These are phyloP conservation scores for Mirounga angustirostris DNA, from an alignment of 2,113 vertebrate species.

Conservation along the genomic window DNA sequence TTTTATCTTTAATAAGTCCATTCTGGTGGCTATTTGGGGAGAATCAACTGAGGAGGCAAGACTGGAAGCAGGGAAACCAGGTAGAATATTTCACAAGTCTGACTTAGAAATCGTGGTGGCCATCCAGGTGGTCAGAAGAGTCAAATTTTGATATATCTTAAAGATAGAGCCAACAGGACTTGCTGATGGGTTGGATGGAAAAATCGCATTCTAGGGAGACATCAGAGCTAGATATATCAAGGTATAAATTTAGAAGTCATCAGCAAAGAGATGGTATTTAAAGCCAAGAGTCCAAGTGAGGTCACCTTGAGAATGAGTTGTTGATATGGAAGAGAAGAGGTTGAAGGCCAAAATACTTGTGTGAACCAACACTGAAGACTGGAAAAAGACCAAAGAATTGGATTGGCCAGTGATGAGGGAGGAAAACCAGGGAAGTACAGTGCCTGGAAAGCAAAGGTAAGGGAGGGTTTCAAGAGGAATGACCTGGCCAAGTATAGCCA, in stretches of 20 bases:
- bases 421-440: not conserved
- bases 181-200: not conserved
- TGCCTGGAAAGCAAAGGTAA: not conserved
- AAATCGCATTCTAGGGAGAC: not conserved
- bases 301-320: not conserved
- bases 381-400: not conserved
- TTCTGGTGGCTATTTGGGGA: not conserved
- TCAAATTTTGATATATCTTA: not conserved
- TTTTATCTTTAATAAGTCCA: not conserved
- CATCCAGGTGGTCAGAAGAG: not conserved
- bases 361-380: not conserved
- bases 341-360: not conserved
- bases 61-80: not conserved
- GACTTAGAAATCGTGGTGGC: not conserved
- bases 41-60: not conserved
- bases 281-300: not conserved
- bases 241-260: not conserved
- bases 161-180: not conserved
- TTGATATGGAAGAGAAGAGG: not conserved
- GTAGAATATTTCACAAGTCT: not conserved
- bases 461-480: not conserved
- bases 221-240: not conserved
- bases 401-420: not conserved
- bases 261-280: not conserved
- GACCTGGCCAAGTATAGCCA: not conserved